Conservation (phyloP, 2,888 invertebrate genomes). For the Oegoconia quadripuncta region DNA sequence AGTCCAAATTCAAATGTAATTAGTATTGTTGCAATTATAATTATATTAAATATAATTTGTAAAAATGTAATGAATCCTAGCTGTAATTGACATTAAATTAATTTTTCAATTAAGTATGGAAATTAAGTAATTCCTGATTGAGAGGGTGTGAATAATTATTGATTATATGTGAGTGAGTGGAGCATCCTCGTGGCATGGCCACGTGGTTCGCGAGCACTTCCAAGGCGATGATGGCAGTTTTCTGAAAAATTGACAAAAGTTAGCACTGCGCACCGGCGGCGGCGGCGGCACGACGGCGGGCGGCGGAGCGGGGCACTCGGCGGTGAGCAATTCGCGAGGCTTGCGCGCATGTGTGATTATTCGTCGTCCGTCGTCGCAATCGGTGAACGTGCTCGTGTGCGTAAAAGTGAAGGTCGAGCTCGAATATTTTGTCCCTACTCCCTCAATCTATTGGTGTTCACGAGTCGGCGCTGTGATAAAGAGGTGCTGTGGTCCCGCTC, state of each 20-base stretch:
- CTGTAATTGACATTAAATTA: no score
- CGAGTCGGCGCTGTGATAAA: constrained; percentile 74
- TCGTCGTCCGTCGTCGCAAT: constrained; percentile 55
- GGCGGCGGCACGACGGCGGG: constrained; percentile 34
- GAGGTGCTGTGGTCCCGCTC: constrained; percentile 65
- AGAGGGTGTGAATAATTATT: no score
- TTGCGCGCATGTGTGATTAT: constrained; percentile 52
- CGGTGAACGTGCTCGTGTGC: constrained; percentile 59
- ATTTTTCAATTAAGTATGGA: no score
- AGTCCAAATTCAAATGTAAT: background rate
- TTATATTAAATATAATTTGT: no score
- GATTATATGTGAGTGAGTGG: no score
- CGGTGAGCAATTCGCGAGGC: constrained; percentile 58
- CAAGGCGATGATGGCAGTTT: constrained; percentile 70
- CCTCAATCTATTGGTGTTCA: constrained; percentile 78
- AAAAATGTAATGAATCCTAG: no score
- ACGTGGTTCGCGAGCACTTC: constrained; percentile 47
- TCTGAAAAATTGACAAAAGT: constrained; percentile 78
- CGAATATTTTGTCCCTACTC: constrained; percentile 78
- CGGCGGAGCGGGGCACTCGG: constrained; percentile 28
- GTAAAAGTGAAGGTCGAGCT: constrained; percentile 79
- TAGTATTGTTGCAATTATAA: background rate
- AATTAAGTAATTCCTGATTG: no score
- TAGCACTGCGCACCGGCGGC: constrained; percentile 66
- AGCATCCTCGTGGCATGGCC: constrained; percentile 11